These are phyloP conservation scores for Patella depressa DNA, from an alignment of 2,888 invertebrate genomes.

Conservation along the genomic window DNA sequence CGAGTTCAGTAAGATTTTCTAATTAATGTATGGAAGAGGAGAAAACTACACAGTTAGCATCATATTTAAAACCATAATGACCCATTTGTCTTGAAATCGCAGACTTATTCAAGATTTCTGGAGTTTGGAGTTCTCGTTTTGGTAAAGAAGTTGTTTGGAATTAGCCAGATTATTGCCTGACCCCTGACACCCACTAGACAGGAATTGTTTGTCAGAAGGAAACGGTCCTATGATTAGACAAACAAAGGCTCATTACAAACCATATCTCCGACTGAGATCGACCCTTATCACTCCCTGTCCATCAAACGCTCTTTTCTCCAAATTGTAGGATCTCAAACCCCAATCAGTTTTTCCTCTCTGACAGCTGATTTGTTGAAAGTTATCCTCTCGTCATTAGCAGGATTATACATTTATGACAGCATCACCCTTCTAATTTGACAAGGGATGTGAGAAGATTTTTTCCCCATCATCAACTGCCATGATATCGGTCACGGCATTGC, in stretches of 20 bases:
- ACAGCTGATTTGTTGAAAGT: background rate
- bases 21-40: conserved; percentile 2
- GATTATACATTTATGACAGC: conserved; percentile 7
- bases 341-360: conserved; percentile 4
- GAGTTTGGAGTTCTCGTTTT: background rate
- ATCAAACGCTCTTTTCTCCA: background rate
- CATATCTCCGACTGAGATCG: conserved; percentile 17
- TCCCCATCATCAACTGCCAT: too few species aligned
- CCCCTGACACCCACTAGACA: conserved; percentile 28
- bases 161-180: conserved; percentile 36
- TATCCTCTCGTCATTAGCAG: conserved; percentile 8
- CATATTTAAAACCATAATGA: background rate
- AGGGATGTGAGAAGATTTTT: background rate
- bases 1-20: background rate
- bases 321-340: conserved; percentile 5
- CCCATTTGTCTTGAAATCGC: background rate
- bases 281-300: conserved; percentile 14
- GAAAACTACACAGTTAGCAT: background rate
- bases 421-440: background rate
- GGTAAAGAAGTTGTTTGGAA: conserved; percentile 16
- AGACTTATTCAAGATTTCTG: background rate
- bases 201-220: conserved; percentile 21
- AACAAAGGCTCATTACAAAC: conserved; percentile 29
- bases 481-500: too few species aligned
- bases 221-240: conserved; percentile 31